Conservation (phyloP, 2,888 invertebrate genomes). For the Anorthoa munda region DNA sequence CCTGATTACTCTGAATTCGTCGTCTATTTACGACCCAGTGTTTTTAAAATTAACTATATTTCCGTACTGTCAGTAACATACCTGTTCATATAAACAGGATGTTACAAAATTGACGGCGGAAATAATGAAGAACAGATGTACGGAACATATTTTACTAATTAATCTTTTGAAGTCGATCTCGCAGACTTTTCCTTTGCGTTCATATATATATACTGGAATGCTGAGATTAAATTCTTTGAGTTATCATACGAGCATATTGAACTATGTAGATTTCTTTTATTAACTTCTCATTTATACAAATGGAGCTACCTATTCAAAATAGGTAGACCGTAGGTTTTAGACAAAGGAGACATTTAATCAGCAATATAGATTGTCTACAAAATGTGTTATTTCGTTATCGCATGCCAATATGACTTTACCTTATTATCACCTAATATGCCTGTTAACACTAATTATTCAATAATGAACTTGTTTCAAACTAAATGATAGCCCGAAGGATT, state of each 20-base stretch:
- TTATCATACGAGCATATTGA: neutral
- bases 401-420: neutral
- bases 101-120: constrained; percentile 42
- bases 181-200: constrained; percentile 36
- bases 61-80: neutral
- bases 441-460: no score
- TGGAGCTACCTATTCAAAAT: no score
- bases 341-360: no score
- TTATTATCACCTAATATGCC: no score
- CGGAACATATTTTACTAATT: constrained; percentile 28
- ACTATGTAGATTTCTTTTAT: neutral
- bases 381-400: neutral
- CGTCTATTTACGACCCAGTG: no score
- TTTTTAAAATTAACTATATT: neutral
- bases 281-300: no score
- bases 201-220: constrained; percentile 13
- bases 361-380: no score
- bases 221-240: constrained; percentile 37
- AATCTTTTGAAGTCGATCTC: constrained; percentile 54
- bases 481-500: neutral
- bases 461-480: no score
- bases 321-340: no score
- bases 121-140: constrained; percentile 50
- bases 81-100: constrained; percentile 46
- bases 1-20: no score